Percentiles rank a stretch among this genome's conserved stretches.
phyloP scores from a whole-genome alignment of 2,888 invertebrate genomes.

The Acrocera orbiculus region DNA sequence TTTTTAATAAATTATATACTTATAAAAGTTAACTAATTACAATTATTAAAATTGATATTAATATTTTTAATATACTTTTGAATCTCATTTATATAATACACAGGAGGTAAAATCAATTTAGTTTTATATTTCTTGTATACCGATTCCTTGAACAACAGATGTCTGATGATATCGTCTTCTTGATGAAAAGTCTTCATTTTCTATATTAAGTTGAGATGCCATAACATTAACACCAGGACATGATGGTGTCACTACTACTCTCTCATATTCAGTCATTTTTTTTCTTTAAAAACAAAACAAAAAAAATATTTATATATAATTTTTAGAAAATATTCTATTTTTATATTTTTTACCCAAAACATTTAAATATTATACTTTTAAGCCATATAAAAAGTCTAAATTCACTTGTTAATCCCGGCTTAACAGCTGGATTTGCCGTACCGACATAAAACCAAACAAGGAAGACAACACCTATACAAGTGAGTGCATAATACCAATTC shows the following conservation, averaged over 20 bases:
- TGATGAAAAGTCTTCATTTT: constrained; percentile 87
- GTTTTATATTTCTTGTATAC: too few species aligned
- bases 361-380: constrained; percentile 48
- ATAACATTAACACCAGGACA: constrained; percentile 63
- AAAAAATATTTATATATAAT: constrained; percentile 4
- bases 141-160: constrained; percentile 54
- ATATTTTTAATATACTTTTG: too few species aligned
- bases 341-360: constrained; percentile 47
- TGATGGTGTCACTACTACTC: constrained; percentile 68
- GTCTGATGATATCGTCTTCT: constrained; percentile 87
- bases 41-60: too few species aligned
- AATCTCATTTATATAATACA: too few species aligned
- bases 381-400: constrained; percentile 68
- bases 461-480: constrained; percentile 63
- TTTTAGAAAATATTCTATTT: neutral
- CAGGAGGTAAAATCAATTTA: too few species aligned
- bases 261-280: constrained; percentile 65
- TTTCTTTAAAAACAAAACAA: constrained; percentile 34
- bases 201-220: constrained; percentile 79
- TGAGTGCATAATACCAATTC: constrained; percentile 82
- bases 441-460: constrained; percentile 89
- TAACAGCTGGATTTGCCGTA: constrained; percentile 86
- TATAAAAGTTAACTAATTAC: too few species aligned
- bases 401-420: constrained; percentile 74
- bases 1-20: too few species aligned